These are phyloP conservation scores for Caerostris extrusa DNA, from an alignment of 1,140 invertebrate genomes.

Conservation along the genomic window DNA sequence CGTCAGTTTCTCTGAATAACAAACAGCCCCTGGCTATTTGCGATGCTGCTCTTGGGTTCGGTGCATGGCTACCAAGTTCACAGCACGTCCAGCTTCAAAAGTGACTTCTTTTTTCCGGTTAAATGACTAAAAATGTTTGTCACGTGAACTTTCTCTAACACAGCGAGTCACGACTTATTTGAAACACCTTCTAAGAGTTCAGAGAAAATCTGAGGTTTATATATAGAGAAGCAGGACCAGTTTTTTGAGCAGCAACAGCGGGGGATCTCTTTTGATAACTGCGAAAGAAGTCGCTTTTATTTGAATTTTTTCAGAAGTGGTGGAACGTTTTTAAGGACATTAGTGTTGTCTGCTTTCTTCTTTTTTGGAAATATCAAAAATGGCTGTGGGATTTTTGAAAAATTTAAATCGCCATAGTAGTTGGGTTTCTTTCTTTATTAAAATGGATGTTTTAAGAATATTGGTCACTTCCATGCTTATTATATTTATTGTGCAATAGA, in stretches of 20 bases:
- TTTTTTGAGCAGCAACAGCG: neutral
- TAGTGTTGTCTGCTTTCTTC: too few relatives aligned
- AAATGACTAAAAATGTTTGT: constrained; percentile 74
- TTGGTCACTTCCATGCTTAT: too few relatives aligned
- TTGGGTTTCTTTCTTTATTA: too few relatives aligned
- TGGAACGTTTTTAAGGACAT: neutral
- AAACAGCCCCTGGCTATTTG: constrained; percentile 61
- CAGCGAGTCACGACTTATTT: constrained; percentile 45
- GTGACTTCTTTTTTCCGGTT: constrained; percentile 74
- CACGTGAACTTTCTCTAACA: constrained; percentile 50
- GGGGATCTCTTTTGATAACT: neutral
- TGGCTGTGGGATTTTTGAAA: neutral
- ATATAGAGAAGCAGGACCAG: neutral
- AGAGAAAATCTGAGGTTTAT: constrained; percentile 51
- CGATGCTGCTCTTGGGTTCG: constrained; percentile 9
- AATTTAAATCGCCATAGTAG: too few relatives aligned
- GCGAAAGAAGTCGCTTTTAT: neutral
- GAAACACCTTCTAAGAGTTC: constrained; percentile 29
- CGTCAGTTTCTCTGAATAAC: constrained; percentile 66
- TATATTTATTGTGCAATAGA: too few relatives aligned
- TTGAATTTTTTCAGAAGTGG: neutral
- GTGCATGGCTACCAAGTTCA: neutral
- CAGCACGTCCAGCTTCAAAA: constrained; percentile 65
- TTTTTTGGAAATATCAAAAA: neutral
- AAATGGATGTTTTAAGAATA: too few relatives aligned